Conservation (phyloP, 2,888 invertebrate species). For the Aradus depressus region DNA sequence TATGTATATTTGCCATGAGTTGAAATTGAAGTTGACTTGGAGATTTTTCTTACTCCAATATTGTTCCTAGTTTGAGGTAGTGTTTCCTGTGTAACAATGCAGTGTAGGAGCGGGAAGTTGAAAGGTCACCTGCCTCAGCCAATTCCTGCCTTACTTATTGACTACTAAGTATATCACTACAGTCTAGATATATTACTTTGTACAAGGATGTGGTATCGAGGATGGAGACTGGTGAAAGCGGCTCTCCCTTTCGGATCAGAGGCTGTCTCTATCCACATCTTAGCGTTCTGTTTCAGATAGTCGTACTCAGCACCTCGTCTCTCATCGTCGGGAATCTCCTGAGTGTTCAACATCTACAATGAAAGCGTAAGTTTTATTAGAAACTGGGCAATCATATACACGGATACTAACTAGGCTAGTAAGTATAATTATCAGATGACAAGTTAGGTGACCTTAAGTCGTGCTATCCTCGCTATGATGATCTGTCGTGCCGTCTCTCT, state of each 20-base stretch:
- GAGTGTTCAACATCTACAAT: conserved; percentile 55
- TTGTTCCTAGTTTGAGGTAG: too few relatives aligned
- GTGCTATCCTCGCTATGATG: conserved; percentile 68
- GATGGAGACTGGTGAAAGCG: conserved; percentile 57
- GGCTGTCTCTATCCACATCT: conserved; percentile 55
- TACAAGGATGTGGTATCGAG: conserved; percentile 61
- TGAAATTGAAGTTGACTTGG: background rate
- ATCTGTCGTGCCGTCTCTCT: conserved; percentile 66
- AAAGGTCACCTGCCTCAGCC: too few relatives aligned
- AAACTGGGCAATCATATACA: conserved; percentile 4
- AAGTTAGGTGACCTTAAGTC: conserved; percentile 46
- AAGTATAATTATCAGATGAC: background rate
- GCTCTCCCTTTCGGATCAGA: conserved; percentile 38
- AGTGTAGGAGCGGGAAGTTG: background rate
- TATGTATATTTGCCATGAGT: too few relatives aligned
- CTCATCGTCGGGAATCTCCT: conserved; percentile 53
- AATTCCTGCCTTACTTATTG: too few relatives aligned
- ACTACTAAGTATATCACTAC: too few relatives aligned
- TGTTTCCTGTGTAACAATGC: background rate
- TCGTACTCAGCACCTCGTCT: conserved; percentile 83
- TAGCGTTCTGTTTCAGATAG: conserved; percentile 71
- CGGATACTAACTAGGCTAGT: background rate
- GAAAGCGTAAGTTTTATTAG: conserved; percentile 24
- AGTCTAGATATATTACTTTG: too few relatives aligned
- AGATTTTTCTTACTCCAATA: background rate